Base-by-base conservation (phyloP, 2,797 vertebrate genomes). In the Gouania willdenowi region DNA sequence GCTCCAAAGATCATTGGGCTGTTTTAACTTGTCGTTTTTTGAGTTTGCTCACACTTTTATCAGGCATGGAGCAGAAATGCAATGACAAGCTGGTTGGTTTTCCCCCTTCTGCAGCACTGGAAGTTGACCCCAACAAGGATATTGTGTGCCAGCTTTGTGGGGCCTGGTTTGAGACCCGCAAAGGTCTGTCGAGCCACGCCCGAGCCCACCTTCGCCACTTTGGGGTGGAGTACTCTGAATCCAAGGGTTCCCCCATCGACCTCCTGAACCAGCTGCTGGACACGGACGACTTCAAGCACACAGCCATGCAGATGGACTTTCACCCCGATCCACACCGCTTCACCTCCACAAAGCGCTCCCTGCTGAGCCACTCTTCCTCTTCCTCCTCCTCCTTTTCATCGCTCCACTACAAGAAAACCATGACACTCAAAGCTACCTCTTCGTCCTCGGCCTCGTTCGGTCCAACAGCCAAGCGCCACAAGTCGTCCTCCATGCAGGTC, bases 91-190 rank as follows among this genome's bases (percentile, higher is more conserved):
- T n/a, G n/a, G n/a, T n/a, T n/a, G n/a, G n/a, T n/a, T 1, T 6
- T 26, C 40, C 12, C 32, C 14, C 7, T 2, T 26, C 16, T 32
- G 73, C 85, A 93, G 92, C 92, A 22, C 81, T 94, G 78, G 93
- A 93, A 56, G 85, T 89, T 66, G 92, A 93, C 59, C 82, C 91
- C 69, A 87, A 77, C 82, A 91, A 91, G 83, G 93, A 95, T 84
- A 93, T 93, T 28, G 91, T 93, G 51, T 95, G 93, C 64, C 92
- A 93, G 87, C 85, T 95, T 74, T 94, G 94, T 1, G 94, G 93
- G 15, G 94, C 93, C 61, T 96, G 94, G 93, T 96, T 96, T 56
- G 94, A 96, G 86, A 96, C 94, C 10, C 89, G 93, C 22, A 96
- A 94, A 79, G 94, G 94, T 60, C 80, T 96, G 21, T 95, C 94